These are phyloP conservation scores for Campoletis raptor DNA, from an alignment of 2,888 invertebrate genomes.

Conservation along the genomic window DNA sequence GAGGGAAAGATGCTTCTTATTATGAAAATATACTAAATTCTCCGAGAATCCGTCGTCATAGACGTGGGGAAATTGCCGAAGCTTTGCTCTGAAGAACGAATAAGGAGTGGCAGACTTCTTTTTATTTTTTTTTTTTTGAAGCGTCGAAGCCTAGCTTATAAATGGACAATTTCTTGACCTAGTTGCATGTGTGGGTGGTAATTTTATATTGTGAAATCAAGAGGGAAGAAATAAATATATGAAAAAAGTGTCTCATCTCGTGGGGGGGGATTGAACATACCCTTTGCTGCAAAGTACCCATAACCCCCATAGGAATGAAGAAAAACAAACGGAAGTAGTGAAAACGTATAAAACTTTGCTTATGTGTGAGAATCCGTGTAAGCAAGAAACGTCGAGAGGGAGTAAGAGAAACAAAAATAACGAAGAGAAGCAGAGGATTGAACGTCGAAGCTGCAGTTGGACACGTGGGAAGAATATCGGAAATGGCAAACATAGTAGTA, in stretches of 20 bases:
- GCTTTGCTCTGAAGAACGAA: not conserved
- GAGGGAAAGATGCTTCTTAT: slow-evolving; percentile 33
- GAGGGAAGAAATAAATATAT: slow-evolving; percentile 5
- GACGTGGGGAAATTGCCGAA: not conserved
- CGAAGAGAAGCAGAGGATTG: not conserved
- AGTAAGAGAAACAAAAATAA: not conserved
- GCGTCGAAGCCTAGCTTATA: not conserved
- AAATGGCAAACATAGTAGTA: slow-evolving; percentile 28
- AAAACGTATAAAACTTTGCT: slow-evolving; percentile 16
- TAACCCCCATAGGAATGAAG: slow-evolving; percentile 43
- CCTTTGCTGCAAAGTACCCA: slow-evolving; percentile 40
- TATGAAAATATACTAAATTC: slow-evolving; percentile 48
- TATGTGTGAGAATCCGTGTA: not conserved
- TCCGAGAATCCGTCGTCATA: slow-evolving; percentile 25
- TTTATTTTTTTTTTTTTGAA: not conserved
- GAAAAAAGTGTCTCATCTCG: slow-evolving; percentile 44
- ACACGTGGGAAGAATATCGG: slow-evolving; percentile 67
- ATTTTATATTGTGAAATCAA: slow-evolving; percentile 7
- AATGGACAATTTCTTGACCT: slow-evolving; percentile 1
- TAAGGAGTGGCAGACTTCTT: not conserved
- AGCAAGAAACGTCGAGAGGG: not conserved
- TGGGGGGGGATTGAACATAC: slow-evolving; percentile 27
- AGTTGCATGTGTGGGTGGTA: not conserved
- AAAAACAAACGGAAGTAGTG: slow-evolving; percentile 58
- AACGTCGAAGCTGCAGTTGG: slow-evolving; percentile 45